These are phyloP conservation scores for Rhodinocichla rosea DNA, from an alignment of 2,113 vertebrate species.

Conservation along the genomic window DNA sequence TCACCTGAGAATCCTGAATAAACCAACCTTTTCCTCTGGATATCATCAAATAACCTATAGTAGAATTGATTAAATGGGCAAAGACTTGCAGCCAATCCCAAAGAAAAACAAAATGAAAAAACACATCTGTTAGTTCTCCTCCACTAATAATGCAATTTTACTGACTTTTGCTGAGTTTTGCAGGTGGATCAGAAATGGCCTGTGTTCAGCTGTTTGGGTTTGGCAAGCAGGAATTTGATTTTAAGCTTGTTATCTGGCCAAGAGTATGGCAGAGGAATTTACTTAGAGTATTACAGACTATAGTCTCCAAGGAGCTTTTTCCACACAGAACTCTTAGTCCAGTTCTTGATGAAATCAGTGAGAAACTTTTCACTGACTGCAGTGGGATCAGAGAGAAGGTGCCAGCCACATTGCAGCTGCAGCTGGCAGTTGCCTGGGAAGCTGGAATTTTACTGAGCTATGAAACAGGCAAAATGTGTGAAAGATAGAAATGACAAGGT, in stretches of 20 bases:
- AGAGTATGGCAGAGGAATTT: background rate
- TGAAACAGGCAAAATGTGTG: constrained; percentile 6
- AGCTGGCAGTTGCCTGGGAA: background rate
- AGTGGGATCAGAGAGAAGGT: background rate
- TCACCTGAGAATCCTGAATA: background rate
- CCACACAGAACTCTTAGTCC: background rate
- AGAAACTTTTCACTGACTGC: background rate
- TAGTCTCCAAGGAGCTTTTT: background rate
- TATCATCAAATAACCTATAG: background rate
- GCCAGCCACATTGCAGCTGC: background rate
- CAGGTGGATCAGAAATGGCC: background rate
- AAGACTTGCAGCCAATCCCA: background rate
- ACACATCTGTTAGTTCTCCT: background rate
- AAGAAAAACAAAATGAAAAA: background rate
- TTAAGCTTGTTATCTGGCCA: background rate
- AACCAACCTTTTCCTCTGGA: background rate
- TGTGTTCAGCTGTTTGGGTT: background rate
- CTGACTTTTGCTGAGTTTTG: background rate
- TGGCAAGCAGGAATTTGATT: background rate
- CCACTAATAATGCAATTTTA: background rate
- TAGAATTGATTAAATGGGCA: background rate
- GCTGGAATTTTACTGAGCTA: constrained; percentile 3
- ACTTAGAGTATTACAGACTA: background rate
- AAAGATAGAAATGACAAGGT: constrained; percentile 35
- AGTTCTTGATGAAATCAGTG: background rate